phyloP scores from a whole-genome alignment of 2,113 vertebrate species.

The Microcebus griseorufus region DNA sequence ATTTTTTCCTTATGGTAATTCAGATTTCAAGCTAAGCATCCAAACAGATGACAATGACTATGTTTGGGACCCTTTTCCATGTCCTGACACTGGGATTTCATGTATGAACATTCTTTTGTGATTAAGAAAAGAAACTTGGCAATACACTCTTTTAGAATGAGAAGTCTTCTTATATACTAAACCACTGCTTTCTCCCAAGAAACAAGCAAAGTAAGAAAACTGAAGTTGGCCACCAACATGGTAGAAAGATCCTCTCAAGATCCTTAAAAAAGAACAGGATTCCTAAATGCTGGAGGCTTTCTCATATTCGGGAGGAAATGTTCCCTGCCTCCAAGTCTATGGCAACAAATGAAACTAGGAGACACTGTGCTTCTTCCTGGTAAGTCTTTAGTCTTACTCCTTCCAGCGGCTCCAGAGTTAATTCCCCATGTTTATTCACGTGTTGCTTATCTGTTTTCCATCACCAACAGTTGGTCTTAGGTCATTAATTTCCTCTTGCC shows the following conservation, averaged over 20 bases:
- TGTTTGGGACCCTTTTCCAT: background rate
- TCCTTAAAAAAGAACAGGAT: background rate
- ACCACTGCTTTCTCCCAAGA: background rate
- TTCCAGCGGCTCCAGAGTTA: background rate
- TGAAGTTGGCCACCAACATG: background rate
- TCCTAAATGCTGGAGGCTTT: background rate
- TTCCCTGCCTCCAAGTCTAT: background rate
- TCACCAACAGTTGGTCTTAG: background rate
- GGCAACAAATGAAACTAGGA: background rate
- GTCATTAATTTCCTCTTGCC: background rate
- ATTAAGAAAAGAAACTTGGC: background rate
- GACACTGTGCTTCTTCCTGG: background rate
- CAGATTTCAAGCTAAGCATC: background rate
- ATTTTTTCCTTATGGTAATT: background rate
- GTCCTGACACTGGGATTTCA: background rate
- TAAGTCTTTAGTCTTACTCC: background rate
- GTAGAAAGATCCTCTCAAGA: background rate
- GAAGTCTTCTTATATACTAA: background rate
- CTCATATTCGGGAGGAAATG: background rate
- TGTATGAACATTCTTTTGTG: background rate
- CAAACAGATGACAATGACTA: background rate
- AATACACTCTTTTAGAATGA: background rate
- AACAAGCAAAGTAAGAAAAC: background rate
- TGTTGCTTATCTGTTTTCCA: background rate
- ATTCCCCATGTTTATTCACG: background rate